Conservation (phyloP, 2,113 vertebrate species). For the Dicerorhinus sumatrensis region DNA sequence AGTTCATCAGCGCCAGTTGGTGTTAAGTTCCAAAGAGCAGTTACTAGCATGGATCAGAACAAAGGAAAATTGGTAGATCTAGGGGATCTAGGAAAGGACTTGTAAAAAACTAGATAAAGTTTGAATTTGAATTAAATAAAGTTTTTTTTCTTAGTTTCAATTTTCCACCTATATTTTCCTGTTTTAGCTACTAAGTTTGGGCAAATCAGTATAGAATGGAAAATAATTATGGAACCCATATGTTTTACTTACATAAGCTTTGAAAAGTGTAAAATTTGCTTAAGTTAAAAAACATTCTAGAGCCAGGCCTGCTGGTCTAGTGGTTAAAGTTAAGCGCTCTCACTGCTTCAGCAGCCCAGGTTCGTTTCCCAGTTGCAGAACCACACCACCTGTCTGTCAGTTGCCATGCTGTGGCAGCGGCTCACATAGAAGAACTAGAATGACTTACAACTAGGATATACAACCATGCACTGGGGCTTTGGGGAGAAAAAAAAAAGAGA, state of each 20-base stretch:
- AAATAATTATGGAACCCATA: slow-evolving; percentile 8
- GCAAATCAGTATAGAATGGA: background rate
- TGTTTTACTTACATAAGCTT: slow-evolving; percentile 10
- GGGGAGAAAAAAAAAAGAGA: too few relatives aligned
- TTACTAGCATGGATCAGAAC: background rate
- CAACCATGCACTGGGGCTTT: too few relatives aligned
- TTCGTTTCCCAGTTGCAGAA: too few relatives aligned
- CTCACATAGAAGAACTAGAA: too few relatives aligned
- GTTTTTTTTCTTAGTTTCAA: background rate
- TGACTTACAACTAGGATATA: too few relatives aligned
- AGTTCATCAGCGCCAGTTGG: background rate
- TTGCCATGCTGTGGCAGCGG: too few relatives aligned
- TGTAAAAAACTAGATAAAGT: background rate
- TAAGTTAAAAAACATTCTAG: background rate
- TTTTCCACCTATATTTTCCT: slow-evolving; percentile 7
- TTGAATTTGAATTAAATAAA: background rate
- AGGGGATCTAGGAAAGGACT: background rate
- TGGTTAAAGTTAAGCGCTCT: too few relatives aligned
- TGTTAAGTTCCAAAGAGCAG: background rate
- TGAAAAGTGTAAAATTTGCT: slow-evolving; percentile 10
- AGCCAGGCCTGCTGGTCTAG: too few relatives aligned
- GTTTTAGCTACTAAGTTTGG: slow-evolving; percentile 35
- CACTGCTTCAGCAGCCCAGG: too few relatives aligned
- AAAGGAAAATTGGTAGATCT: slow-evolving; percentile 7
- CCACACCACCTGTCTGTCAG: too few relatives aligned